phyloP scores from a whole-genome alignment of 2,888 invertebrate genomes.

The Lithosia quadra region DNA sequence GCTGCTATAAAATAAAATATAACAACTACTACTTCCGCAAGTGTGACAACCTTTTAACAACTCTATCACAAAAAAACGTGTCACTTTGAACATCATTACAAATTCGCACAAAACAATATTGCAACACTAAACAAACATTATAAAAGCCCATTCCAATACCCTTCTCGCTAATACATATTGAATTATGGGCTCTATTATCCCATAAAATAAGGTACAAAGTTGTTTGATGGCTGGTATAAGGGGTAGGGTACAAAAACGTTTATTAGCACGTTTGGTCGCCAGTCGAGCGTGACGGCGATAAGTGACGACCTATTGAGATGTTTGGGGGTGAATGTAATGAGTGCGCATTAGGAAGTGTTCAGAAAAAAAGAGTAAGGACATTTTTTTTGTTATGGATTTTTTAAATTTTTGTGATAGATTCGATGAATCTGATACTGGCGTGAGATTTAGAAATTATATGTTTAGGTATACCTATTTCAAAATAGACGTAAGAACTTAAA shows the following conservation, averaged over 20 bases:
- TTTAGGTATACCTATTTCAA: too few relatives aligned
- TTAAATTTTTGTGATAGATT: neutral
- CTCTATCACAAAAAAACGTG: slow-evolving; percentile 32
- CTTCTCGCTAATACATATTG: slow-evolving; percentile 26
- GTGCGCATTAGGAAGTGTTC: slow-evolving; percentile 40
- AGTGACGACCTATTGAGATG: slow-evolving; percentile 78
- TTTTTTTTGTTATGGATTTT: slow-evolving; percentile 14
- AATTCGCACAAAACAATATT: slow-evolving; percentile 56
- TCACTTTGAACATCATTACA: slow-evolving; percentile 24
- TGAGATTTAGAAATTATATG: neutral
- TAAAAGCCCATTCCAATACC: slow-evolving; percentile 59
- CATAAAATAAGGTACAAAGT: slow-evolving; percentile 25
- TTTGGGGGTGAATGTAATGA: slow-evolving; percentile 55
- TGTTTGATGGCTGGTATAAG: slow-evolving; percentile 26
- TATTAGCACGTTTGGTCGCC: slow-evolving; percentile 78
- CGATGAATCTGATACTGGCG: neutral
- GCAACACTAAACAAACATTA: slow-evolving; percentile 60
- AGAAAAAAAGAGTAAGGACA: slow-evolving; percentile 20
- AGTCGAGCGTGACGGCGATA: slow-evolving; percentile 76
- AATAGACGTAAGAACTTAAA: too few relatives aligned
- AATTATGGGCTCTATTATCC: slow-evolving; percentile 12
- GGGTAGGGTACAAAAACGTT: slow-evolving; percentile 75
- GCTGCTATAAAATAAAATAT: neutral
- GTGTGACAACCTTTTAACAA: neutral
- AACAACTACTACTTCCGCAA: neutral